Base-by-base conservation (phyloP, 2,797 vertebrate genomes). In the Euthynnus affinis region DNA sequence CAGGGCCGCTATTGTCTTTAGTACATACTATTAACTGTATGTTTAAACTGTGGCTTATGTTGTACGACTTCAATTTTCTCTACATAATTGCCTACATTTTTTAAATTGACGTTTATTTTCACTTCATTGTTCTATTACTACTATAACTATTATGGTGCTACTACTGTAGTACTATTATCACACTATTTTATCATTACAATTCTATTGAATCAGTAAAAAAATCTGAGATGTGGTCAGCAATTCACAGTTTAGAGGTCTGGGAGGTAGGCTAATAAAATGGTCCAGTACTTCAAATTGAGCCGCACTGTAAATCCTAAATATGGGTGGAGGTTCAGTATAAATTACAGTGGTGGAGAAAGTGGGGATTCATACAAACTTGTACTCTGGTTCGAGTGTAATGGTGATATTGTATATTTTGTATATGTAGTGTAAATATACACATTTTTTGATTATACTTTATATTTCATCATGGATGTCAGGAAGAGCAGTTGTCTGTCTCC, bases 81-180 rank as follows among this genome's bases (percentile, higher is more conserved):
- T 3, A 1, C 2, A 37, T 25, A n/a, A 34, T 32, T 14, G 32
- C 5, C 49, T 20, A 13, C 1, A 0, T 65, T 48, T 64, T 48
- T 13, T 14, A 37, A 37, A 10, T 37, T 37, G 9, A 10, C 37
- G 10, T 42, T 62, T 20, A 52, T 4, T 23, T 25, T 65, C 7
- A 20, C 42, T 15, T 74, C n/a, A 32, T 62, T 72, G 10, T 53
- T 58, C 32, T 34, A 49, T 49, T n/a, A 68, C 46, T 60, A 22
- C 10, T 17, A 18, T 53, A 40, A 22, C 17, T 27, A 15, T 14
- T 46, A 18, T 15, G 25, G 14, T 37, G 9, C 37, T 27, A 61
- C 40, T 27, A 44, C 15, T 62, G 27, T 20, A 18, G 6, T 22
- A 22, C 25, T 48, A 32, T 2, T 48, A 48, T 46, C 15, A 18